A percentile compares a stretch with the other conserved stretches of the same genome.
phyloP scores from a whole-genome alignment of 1,140 invertebrate species.

The Cyclargus thomasi region DNA sequence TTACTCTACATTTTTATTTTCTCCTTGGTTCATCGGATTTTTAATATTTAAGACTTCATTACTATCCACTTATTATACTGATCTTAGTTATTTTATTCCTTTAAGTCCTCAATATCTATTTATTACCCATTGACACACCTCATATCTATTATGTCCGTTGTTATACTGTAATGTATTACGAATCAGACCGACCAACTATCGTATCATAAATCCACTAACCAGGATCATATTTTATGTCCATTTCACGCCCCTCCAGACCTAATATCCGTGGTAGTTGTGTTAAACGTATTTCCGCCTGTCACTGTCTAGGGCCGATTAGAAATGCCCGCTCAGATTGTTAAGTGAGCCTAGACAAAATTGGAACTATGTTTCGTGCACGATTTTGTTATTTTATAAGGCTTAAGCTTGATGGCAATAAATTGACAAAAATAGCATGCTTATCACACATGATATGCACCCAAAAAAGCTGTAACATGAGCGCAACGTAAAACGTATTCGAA shows the following conservation, averaged over 20 bases:
- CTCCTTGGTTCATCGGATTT: no score
- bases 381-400: background rate
- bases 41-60: no score
- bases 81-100: no score
- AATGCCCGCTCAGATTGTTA: background rate
- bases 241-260: background rate
- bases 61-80: no score
- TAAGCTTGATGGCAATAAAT: no score
- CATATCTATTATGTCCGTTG: background rate
- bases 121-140: no score
- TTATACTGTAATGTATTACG: background rate
- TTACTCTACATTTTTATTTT: no score
- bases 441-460: background rate
- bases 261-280: background rate
- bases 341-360: background rate
- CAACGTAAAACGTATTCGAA: constrained; percentile 1
- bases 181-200: background rate
- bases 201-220: background rate
- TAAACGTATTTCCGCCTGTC: background rate
- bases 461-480: background rate
- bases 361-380: no score
- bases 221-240: constrained; percentile 3
- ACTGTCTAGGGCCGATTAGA: background rate
- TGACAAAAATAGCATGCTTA: background rate
- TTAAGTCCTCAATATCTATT: no score